Conservation (phyloP, 2,797 vertebrate species). For the Spondyliosoma cantharus region DNA sequence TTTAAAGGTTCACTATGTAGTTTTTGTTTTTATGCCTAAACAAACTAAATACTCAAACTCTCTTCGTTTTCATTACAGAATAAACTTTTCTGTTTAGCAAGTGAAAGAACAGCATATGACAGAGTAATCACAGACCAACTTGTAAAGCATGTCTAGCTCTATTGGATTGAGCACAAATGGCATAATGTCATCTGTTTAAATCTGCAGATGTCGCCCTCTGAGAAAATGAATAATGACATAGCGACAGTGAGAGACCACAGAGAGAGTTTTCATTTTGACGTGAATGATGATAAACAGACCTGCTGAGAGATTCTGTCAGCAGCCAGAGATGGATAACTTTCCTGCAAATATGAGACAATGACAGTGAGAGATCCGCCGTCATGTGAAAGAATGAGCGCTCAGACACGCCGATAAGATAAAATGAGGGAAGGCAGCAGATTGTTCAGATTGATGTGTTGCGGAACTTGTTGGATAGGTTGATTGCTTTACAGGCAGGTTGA, state of each 20-base stretch:
- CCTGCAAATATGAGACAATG: conserved; percentile 43
- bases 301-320: conserved; percentile 47
- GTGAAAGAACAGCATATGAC: neutral
- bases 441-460: conserved; percentile 33
- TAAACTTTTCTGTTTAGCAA: neutral
- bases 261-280: conserved; percentile 41
- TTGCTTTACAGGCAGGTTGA: conserved; percentile 28
- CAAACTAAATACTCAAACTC: no score
- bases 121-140: conserved; percentile 6
- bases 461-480: neutral
- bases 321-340: conserved; percentile 50
- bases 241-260: conserved; percentile 40
- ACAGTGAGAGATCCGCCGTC: conserved; percentile 29
- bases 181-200: conserved; percentile 35
- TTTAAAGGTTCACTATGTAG: no score
- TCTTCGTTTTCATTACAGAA: no score
- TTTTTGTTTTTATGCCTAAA: no score
- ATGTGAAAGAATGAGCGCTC: conserved; percentile 22
- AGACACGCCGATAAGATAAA: conserved; percentile 26
- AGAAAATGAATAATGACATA: conserved; percentile 48
- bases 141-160: conserved; percentile 7
- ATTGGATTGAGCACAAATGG: conserved; percentile 5
- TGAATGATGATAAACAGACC: conserved; percentile 60
- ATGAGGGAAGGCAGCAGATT: conserved; percentile 13
- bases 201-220: conserved; percentile 32